Base-by-base conservation (phyloP, 2,113 vertebrate species). In the Pseudorectes ferrugineus region DNA sequence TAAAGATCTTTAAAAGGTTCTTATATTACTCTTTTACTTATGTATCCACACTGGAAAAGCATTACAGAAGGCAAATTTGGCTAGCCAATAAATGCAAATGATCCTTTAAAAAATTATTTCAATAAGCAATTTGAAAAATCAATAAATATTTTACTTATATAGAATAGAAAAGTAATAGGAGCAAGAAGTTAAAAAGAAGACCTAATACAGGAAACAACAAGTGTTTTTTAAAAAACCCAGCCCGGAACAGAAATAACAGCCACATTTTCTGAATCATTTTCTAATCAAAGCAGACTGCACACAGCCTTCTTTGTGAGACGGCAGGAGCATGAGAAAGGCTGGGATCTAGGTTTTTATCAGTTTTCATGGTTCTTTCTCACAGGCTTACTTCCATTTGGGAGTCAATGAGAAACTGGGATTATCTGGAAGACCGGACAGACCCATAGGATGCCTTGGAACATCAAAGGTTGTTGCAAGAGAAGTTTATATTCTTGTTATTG, bases 331-430 rank as follows among this genome's bases (percentile, higher is more conserved):
- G 17, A 48, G 33, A 14, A 61, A 36, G 25, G 40, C 61, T 62
- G 58, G 0, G 21, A 6, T 33, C 15, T 11, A 31, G 6, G 4
- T 65, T 84, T 55, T 20, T 35, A 84, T 88, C 43, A 67, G 33
- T 55, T 92, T 35, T 79, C 12, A 4, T 71, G 14, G 14, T 72
- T 91, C 59, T 96, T 89, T 97, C 42, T 97, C 97, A 49, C 97
- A 99, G 99, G 99, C 99, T 21, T 99, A 99, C 94, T 99, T 99
- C 83, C 99, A 99, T 78, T 96, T 99, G 85, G 99, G 99, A 22
- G 84, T 99, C 96, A 99, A 99, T 96, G 98, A 99, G 75, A 99
- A 99, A 92, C n/a, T 99, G 92, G 99, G 99, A 77, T 97, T 99
- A 94, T 99, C 98, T 57, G 99, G 99, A 96, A 98, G 99, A 94